Evolutionary conservation across 2,888 invertebrate genomes (phyloP).

Genomic region (Rotaria sp.): DNA sequence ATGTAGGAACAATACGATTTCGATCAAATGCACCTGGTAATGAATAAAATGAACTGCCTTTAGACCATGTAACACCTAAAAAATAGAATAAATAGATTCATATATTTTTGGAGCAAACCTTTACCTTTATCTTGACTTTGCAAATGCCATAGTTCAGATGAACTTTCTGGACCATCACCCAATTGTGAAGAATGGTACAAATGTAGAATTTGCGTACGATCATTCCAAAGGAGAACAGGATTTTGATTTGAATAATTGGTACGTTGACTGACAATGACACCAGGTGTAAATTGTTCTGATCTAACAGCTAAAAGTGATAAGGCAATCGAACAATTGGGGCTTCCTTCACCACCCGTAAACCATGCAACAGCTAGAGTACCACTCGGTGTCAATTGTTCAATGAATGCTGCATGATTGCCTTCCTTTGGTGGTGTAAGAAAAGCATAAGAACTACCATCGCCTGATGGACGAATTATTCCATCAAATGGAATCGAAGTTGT

Average conservation of each 20-base stretch:
- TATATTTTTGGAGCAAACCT: too few species aligned
- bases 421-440: slow-evolving; percentile 42
- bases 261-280: slow-evolving; percentile 40
- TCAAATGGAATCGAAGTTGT: slow-evolving; percentile 35
- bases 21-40: slow-evolving; percentile 42
- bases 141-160: too few species aligned
- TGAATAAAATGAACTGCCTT: slow-evolving; percentile 16
- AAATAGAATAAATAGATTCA: too few species aligned
- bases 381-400: too few species aligned
- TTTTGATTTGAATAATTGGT: slow-evolving; percentile 39
- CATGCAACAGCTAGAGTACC: slow-evolving; percentile 38
- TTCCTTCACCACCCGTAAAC: slow-evolving; percentile 40
- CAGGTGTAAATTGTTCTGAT: slow-evolving; percentile 39
- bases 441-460: slow-evolving; percentile 42
- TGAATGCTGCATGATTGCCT: slow-evolving; percentile 36
- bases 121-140: neutral
- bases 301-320: slow-evolving; percentile 40
- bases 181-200: slow-evolving; percentile 42
- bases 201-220: slow-evolving; percentile 34
- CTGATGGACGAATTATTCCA: slow-evolving; percentile 40
- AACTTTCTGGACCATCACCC: too few species aligned
- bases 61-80: too few species aligned
- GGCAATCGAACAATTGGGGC: slow-evolving; percentile 38
- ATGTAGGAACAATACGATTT: slow-evolving; percentile 41
- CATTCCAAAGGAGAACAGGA: slow-evolving; percentile 42